Evolutionary conservation across 2,113 vertebrate species (phyloP), one percentile per base, ranked within the genome.

Genomic region (Psittacula cyanocephala): DNA sequence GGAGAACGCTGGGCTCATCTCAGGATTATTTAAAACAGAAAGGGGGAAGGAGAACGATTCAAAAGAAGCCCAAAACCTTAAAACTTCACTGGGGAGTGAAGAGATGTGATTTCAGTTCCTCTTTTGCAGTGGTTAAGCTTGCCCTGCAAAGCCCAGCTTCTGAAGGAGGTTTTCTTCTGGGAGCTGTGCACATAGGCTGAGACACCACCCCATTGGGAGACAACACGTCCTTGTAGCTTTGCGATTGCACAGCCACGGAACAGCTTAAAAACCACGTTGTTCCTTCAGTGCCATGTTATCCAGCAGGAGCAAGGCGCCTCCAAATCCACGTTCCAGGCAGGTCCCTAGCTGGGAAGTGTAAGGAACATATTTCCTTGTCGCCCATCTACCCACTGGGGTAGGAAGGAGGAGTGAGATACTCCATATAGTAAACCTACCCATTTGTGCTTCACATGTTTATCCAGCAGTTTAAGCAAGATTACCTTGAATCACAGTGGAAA

Each of bases 1-100:
- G 39, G 62, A 88, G 52, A 87, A 85, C 77, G 44, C 13, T n/a
- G 67, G 59, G 57, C 53, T 91, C 97, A 91, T 89, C 81, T 86
- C 64, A 94, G 95, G 83, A 77, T 75, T 33, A 55, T 33, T 55
- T 75, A 74, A 74, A 41, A 65, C n/a, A 43, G 16, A 43, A n/a
- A 7, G 9, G 7, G 7, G 11, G 4, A 12, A 8, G 6, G 43
- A 67, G 64, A 81, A 55, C 22, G 35, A 28, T 69, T 0, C 0
- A 11, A 11, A 74, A 86, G 28, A 55, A 80, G 41, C 17, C 22
- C 13, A 75, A 77, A 33, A 8, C 33, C 49, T 59, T 75, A 49
- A 70, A n/a, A 65, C n/a, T 70, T 87, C 23, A 7, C 50, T 81
- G 46, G 13, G 25, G 10, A 86, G 46, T 0, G 0, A 80, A 74